These are phyloP conservation scores for Drosophila kikkawai DNA, from an alignment of 1,140 invertebrate genomes.

Conservation along the genomic window DNA sequence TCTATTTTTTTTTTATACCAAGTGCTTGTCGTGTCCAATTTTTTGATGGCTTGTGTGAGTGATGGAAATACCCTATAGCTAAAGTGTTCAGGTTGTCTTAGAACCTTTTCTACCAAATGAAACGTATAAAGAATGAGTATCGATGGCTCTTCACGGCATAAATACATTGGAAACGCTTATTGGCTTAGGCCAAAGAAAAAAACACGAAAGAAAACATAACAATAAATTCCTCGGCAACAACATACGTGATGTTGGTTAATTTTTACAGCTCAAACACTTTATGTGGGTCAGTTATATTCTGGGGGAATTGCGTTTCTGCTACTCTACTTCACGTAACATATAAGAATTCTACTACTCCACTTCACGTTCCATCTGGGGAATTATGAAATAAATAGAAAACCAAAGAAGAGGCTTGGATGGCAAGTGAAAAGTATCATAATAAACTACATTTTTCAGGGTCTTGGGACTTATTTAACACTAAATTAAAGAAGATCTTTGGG, in stretches of 20 bases:
- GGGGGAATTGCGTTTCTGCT: neutral
- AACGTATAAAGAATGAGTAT: constrained; percentile 8
- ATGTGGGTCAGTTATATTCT: constrained; percentile 52
- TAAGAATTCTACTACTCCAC: constrained; percentile 11
- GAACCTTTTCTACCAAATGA: neutral
- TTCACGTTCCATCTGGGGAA: constrained; percentile 4
- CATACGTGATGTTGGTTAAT: constrained; percentile 48
- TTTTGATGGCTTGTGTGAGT: constrained; percentile 24
- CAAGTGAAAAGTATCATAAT: too few relatives aligned
- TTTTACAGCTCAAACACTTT: constrained; percentile 19
- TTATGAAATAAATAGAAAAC: constrained; percentile 3
- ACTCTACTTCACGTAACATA: constrained; percentile 10
- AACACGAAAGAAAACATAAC: constrained; percentile 6
- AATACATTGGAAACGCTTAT: constrained; percentile 56
- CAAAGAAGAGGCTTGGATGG: neutral
- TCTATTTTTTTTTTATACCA: constrained; percentile 13
- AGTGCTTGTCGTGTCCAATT: constrained; percentile 27
- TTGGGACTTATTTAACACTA: neutral
- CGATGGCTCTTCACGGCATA: constrained; percentile 10
- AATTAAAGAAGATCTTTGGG: neutral
- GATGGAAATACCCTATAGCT: constrained; percentile 27
- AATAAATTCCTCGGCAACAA: constrained; percentile 44
- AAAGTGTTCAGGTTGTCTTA: neutral
- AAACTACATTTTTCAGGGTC: neutral
- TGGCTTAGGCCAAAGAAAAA: constrained; percentile 37